phyloP scores from a whole-genome alignment of 2,797 vertebrate species.

The Lerista edwardsae region DNA sequence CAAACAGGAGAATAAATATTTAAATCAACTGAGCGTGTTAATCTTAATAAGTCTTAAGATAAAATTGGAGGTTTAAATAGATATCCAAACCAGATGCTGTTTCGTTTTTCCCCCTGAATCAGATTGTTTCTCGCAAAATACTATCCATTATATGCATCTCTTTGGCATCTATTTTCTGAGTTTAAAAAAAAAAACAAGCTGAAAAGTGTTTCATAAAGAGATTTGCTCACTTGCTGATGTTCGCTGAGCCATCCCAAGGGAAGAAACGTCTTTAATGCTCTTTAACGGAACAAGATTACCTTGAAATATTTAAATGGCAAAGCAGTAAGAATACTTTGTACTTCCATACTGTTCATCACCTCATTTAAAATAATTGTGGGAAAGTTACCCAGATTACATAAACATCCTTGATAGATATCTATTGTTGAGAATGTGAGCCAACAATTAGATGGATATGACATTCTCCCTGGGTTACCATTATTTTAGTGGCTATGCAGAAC shows the following conservation, averaged over 20 bases:
- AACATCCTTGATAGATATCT: slow-evolving; percentile 6
- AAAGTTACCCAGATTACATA: slow-evolving; percentile 13
- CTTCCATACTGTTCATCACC: background rate
- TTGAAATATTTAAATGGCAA: slow-evolving; percentile 4
- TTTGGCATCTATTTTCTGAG: background rate
- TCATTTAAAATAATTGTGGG: slow-evolving; percentile 11
- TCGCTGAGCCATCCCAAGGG: background rate
- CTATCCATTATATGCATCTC: background rate
- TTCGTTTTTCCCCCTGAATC: too few species aligned
- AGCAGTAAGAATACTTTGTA: slow-evolving; percentile 5
- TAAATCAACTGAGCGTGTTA: background rate
- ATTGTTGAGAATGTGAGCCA: background rate
- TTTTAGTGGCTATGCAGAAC: background rate
- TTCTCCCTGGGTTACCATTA: background rate
- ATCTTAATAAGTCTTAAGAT: slow-evolving; percentile 45
- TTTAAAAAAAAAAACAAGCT: background rate
- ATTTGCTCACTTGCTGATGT: background rate
- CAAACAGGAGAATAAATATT: slow-evolving; percentile 48
- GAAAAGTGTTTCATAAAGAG: background rate
- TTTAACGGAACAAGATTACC: background rate
- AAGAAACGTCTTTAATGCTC: background rate
- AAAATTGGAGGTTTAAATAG: background rate
- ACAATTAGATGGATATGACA: slow-evolving; percentile 7
- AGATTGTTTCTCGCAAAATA: background rate
- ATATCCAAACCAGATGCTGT: background rate